These are phyloP conservation scores for Hylyphantes graminicola DNA, from an alignment of 1,140 invertebrate genomes.

Conservation along the genomic window DNA sequence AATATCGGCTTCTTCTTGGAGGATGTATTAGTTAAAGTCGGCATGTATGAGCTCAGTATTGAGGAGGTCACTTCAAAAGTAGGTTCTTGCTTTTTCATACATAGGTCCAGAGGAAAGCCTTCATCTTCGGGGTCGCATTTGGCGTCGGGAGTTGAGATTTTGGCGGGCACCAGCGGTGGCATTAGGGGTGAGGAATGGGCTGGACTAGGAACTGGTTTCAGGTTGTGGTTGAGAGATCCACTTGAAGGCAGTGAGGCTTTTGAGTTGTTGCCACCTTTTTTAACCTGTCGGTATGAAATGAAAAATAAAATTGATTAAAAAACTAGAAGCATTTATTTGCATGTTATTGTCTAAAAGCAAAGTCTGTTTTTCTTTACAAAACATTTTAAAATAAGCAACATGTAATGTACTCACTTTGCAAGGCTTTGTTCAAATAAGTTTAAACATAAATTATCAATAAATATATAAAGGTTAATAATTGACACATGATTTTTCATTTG, in stretches of 20 bases:
- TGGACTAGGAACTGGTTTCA: constrained; percentile 60
- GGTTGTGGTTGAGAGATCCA: constrained; percentile 30
- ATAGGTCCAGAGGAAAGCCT: constrained; percentile 53
- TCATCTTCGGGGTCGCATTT: constrained; percentile 41
- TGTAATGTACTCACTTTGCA: no score
- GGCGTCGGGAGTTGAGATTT: constrained; percentile 27
- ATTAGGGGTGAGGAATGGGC: constrained; percentile 53
- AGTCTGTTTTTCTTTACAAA: no score
- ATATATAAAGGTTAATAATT: no score
- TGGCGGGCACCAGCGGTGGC: constrained; percentile 20
- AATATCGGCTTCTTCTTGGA: constrained; percentile 21
- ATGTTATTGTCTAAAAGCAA: no score
- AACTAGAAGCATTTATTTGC: no score
- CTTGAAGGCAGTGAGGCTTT: constrained; percentile 45
- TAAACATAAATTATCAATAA: no score
- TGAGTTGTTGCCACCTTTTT: constrained; percentile 24
- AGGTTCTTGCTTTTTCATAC: constrained; percentile 58
- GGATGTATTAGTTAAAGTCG: constrained; percentile 7
- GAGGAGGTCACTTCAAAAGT: constrained; percentile 52
- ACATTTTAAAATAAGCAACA: no score
- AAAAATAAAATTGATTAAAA: neutral
- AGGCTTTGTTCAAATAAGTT: no score
- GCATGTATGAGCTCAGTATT: constrained; percentile 31
- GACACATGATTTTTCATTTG: no score
- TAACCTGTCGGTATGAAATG: neutral